phyloP scores from a whole-genome alignment of 1,140 invertebrate genomes.

The Danaus plexippus region DNA sequence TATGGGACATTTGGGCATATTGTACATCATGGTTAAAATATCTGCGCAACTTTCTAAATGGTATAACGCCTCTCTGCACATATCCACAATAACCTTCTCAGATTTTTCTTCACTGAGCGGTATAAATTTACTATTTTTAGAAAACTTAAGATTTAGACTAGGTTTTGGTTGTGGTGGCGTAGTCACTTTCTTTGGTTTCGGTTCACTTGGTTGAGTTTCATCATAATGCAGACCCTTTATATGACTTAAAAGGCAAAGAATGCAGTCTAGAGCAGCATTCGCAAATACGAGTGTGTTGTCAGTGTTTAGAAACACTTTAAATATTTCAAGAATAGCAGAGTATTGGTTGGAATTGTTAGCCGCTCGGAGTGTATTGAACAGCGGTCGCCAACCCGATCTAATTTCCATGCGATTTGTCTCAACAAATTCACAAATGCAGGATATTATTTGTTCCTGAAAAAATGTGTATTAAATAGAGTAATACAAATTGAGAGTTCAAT shows the following conservation, averaged over 20 bases:
- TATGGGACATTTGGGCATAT: conserved; percentile 94
- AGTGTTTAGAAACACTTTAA: conserved; percentile 91
- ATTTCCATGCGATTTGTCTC: conserved; percentile 94
- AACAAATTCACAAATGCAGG: conserved; percentile 95
- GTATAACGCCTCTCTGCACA: conserved; percentile 88
- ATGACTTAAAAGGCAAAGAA: conserved; percentile 85
- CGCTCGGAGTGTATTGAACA: conserved; percentile 91
- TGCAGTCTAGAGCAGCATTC: conserved; percentile 94
- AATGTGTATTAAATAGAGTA: conserved; percentile 1
- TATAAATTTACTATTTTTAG: conserved; percentile 63
- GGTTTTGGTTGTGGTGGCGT: conserved; percentile 48
- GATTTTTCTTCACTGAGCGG: conserved; percentile 62
- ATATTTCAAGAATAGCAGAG: conserved; percentile 90
- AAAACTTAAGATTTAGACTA: conserved; percentile 56
- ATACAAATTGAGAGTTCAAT: neutral
- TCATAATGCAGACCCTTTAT: conserved; percentile 74
- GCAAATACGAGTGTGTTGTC: conserved; percentile 94
- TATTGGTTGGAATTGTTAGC: conserved; percentile 81
- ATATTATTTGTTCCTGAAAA: conserved; percentile 87
- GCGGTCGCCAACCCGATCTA: conserved; percentile 91
- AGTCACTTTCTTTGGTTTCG: conserved; percentile 54
- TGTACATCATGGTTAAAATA: conserved; percentile 92
- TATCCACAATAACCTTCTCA: conserved; percentile 74
- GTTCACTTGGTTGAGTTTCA: conserved; percentile 49
- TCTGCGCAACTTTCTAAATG: conserved; percentile 88